Conservation (phyloP, 2,888 invertebrate species). For the Homarus gammarus region DNA sequence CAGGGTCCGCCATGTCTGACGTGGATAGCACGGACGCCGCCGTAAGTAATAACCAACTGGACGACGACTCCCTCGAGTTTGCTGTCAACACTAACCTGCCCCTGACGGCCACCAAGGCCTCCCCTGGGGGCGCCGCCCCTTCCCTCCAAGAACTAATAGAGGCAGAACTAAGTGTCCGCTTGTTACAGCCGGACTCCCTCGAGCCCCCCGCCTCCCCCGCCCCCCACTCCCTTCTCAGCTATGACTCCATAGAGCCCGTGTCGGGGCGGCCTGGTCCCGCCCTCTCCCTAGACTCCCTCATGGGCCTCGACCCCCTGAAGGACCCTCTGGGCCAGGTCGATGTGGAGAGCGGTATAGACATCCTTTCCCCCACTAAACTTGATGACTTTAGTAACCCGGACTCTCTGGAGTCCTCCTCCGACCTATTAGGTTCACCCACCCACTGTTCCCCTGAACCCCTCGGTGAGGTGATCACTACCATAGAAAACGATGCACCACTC, state of each 20-base stretch:
- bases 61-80: conserved; percentile 70
- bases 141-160: conserved; percentile 75
- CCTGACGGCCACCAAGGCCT: conserved; percentile 53
- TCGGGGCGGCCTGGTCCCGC: background rate
- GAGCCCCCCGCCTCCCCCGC: conserved; percentile 55
- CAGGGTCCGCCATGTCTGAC: conserved; percentile 61
- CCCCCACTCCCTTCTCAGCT: conserved; percentile 58
- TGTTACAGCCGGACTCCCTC: conserved; percentile 72
- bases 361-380: conserved; percentile 64
- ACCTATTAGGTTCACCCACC: conserved; percentile 41
- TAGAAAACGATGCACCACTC: background rate
- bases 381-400: conserved; percentile 62
- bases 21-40: conserved; percentile 42
- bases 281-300: conserved; percentile 58
- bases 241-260: conserved; percentile 60
- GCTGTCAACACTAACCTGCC: conserved; percentile 69
- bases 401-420: conserved; percentile 65
- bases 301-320: conserved; percentile 21
- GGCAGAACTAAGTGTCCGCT: conserved; percentile 68
- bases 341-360: conserved; percentile 60
- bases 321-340: conserved; percentile 26
- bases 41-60: conserved; percentile 63
- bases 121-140: conserved; percentile 60
- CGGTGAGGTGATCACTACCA: background rate
- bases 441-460: conserved; percentile 33